Evolutionary conservation across 2,888 invertebrate species (phyloP), one percentile per base, ranked within the genome.

Genomic region (Clitarchus hookeri): DNA sequence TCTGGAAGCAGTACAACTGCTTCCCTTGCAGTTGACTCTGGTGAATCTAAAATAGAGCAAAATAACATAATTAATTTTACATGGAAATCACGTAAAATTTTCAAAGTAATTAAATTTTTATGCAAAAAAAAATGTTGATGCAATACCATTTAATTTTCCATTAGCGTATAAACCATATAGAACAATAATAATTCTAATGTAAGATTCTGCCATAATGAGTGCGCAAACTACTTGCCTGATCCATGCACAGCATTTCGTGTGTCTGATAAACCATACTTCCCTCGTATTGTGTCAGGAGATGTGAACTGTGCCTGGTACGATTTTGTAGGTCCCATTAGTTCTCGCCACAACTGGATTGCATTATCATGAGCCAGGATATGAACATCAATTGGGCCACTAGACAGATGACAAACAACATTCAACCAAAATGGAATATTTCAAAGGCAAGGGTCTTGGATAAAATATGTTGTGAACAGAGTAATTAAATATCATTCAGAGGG

Each of bases 211-310:
- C 53, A 53, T 36, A 3, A 36, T 36, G 4, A 36, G 36, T 36
- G 4, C 4, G 36, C 36, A 48, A n/a, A 65, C 16, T 19, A 65
- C 65, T 87, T 93, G 95, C 97, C 98, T 90, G 98, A 98, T 25
- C 98, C 98, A 92, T 99, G 99, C 16, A 96, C 95, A 2, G 97
- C 97, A 93, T 99, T 99, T 89, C 98, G 94, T 0, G 99, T 98
- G 91, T 99, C 99, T 0, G 98, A 97, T 26, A 98, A 92, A 0
- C 98, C 98, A 92, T 95, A 97, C 90, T 93, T 92, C 2, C 97
- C 97, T 89, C 99, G 93, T 88, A 99, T 94, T 85, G 96, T 94
- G 85, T 95, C 91, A 0, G 98, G 98, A 86, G 95, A 94, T 86
- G 94, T 94, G 90, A 95, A 96, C 87, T 97, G 95, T 0, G 97